Conservation (phyloP, 64 coral and sea anemone genomes). For the Montipora foliosa region DNA sequence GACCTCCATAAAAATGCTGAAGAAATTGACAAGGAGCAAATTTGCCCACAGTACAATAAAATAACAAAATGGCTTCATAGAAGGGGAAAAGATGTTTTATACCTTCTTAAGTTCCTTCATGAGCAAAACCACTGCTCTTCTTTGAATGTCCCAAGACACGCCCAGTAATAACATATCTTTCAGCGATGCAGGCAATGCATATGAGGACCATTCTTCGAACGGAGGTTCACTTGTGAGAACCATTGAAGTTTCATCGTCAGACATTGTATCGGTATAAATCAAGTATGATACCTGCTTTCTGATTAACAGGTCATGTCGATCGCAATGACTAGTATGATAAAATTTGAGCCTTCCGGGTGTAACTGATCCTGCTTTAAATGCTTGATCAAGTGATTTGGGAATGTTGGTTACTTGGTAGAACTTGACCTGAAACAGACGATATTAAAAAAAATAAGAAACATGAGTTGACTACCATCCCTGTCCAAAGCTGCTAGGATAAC, state of each 20-base stretch:
- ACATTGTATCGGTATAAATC: slow-evolving; percentile 26
- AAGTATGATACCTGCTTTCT: slow-evolving; percentile 13
- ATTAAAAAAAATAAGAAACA: neutral
- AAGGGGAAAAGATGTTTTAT: neutral
- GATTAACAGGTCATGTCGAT: neutral
- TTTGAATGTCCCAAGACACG: slow-evolving; percentile 50
- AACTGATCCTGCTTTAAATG: neutral
- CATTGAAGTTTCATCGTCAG: neutral
- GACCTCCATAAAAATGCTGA: too few relatives aligned
- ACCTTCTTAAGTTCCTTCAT: slow-evolving; percentile 49
- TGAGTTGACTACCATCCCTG: neutral
- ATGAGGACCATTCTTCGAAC: slow-evolving; percentile 34
- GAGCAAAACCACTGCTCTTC: slow-evolving; percentile 29
- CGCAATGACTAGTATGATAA: slow-evolving; percentile 46
- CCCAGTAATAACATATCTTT: neutral
- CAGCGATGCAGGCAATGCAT: neutral
- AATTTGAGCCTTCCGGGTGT: slow-evolving; percentile 3
- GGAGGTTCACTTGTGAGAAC: slow-evolving; percentile 29
- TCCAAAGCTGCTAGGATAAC: neutral
- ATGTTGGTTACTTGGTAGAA: slow-evolving; percentile 5
- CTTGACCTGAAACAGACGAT: neutral
- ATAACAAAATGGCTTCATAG: too few relatives aligned
- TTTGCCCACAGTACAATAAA: too few relatives aligned
- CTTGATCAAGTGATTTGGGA: slow-evolving; percentile 38
- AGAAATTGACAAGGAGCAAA: too few relatives aligned